Conservation (phyloP, 2,113 vertebrate species). For the Cynopterus brachyotis region DNA sequence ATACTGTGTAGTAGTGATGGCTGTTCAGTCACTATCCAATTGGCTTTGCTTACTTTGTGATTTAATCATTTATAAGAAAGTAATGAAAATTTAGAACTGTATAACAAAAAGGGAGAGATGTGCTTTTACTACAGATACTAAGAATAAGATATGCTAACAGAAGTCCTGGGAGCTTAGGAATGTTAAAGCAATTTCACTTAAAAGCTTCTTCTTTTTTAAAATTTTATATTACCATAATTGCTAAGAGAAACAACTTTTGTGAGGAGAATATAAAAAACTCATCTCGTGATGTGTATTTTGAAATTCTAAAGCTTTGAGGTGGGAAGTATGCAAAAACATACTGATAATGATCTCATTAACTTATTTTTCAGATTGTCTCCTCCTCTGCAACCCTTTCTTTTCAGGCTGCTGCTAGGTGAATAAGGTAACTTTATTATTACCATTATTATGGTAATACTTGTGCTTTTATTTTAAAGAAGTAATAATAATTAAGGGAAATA, state of each 20-base stretch:
- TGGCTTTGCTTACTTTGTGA: constrained; percentile 67
- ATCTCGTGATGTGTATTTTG: neutral
- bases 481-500: neutral
- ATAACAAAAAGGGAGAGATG: constrained; percentile 39
- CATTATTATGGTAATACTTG: neutral
- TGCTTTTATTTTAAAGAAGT: neutral
- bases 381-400: neutral
- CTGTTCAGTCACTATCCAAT: constrained; percentile 67
- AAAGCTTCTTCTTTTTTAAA: constrained; percentile 23
- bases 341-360: constrained; percentile 12
- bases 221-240: constrained; percentile 17
- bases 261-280: constrained; percentile 25
- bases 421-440: neutral
- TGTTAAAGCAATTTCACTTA: constrained; percentile 30
- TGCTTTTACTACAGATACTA: constrained; percentile 52
- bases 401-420: neutral
- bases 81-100: constrained; percentile 70
- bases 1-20: constrained; percentile 35
- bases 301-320: constrained; percentile 17
- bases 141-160: constrained; percentile 10
- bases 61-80: constrained; percentile 76
- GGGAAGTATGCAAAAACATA: neutral
- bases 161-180: constrained; percentile 49
- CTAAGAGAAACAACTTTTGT: constrained; percentile 30
- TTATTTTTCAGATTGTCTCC: neutral